These are phyloP conservation scores for Brotula barbata DNA, from an alignment of 2,797 vertebrate species.

Conservation along the genomic window DNA sequence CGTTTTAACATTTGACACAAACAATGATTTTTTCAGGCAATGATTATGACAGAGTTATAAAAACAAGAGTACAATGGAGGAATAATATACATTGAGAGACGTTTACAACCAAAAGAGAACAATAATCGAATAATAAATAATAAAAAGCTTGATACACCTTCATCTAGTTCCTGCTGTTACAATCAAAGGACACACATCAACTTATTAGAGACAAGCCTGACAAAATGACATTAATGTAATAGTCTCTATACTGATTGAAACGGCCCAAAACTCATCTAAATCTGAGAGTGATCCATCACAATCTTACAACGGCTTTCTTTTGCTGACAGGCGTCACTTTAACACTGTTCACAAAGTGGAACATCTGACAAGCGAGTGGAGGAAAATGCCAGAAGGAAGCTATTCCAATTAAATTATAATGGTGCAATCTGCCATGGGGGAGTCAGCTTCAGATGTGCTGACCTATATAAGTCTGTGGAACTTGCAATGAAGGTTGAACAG, in stretches of 20 bases:
- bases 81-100: not conserved
- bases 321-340: conserved; percentile 12
- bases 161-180: too few relatives aligned
- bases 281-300: conserved; percentile 20
- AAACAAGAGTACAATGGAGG: too few relatives aligned
- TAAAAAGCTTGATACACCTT: too few relatives aligned
- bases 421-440: conserved; percentile 60
- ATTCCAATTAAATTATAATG: conserved; percentile 67
- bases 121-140: too few relatives aligned
- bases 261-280: conserved; percentile 1
- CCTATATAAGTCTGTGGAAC: conserved; percentile 29
- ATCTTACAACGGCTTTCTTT: conserved; percentile 1
- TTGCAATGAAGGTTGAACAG: conserved; percentile 43
- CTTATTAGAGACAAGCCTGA: not conserved
- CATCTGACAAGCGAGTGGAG: conserved; percentile 47
- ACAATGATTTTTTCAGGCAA: too few relatives aligned
- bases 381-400: conserved; percentile 48
- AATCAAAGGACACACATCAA: too few relatives aligned
- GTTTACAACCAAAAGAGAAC: not conserved
- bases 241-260: not conserved
- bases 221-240: not conserved
- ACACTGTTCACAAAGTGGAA: conserved; percentile 53
- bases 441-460: conserved; percentile 31
- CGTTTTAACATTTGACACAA: too few relatives aligned
- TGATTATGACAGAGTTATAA: too few relatives aligned